Evolutionary conservation across 1,140 invertebrate genomes (phyloP), one percentile per base, ranked within the genome.

Genomic region (Drosophila pseudoananassae): DNA sequence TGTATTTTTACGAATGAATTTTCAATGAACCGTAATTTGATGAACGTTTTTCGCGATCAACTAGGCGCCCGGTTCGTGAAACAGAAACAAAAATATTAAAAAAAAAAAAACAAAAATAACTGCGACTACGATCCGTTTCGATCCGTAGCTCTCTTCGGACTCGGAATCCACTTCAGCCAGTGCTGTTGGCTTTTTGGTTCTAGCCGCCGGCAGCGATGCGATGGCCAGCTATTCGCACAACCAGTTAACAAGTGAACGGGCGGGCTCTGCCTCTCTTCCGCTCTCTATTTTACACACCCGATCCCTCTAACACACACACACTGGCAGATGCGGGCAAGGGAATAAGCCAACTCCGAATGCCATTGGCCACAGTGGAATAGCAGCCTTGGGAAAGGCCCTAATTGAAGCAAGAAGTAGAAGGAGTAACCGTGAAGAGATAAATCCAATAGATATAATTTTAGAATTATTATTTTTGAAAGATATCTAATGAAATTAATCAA

Each of bases 171-270:
- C 45, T 53, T 38, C 77, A 63, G 68, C 64, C 40, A 17, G 14
- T 7, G 38, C 38, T 8, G 15, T 10, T 15, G 6, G 61, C 52
- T 55, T 63, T 61, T 74, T 73, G 77, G 59, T 87, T 87, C 82
- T 82, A 74, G 60, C 82, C 72, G 60, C 81, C 76, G 81, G 81
- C 66, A 63, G 47, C 71, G 69, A 59, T 54, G 50, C 58, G 66
- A 69, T 55, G 55, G 14, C 50, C 47, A 80, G 59, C 81, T 78
- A 87, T 82, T 87, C 82, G 82, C 73, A 77, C 78, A 88, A 87
- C 82, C 83, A 87, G 82, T 87, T 87, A 81, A 68, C 82, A 82
- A 69, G 73, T 63, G 72, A 76, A 53, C 58, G 50, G 46, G 43
- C 60, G 27, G 60, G n/a, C 51, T 63, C 47, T 58, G 4, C 25